These are phyloP conservation scores for Zootoca vivipara DNA, from an alignment of 2,113 vertebrate genomes.

Conservation along the genomic window DNA sequence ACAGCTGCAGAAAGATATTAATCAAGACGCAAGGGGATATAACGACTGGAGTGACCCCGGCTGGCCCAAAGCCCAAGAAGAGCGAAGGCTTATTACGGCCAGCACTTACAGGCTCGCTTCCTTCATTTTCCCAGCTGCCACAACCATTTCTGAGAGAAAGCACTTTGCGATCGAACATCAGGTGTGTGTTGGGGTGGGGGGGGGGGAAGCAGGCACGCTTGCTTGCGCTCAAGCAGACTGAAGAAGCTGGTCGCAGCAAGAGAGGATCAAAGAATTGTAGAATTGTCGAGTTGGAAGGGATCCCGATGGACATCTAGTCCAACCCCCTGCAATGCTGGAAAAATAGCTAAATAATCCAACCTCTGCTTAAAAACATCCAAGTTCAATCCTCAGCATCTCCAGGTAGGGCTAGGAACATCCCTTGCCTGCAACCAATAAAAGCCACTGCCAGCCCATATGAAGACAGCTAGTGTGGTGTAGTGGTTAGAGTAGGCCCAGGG, in stretches of 20 bases:
- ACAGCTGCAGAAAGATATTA: background rate
- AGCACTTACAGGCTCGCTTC: background rate
- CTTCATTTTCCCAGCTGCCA: conserved; percentile 1
- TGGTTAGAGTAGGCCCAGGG: too few species aligned
- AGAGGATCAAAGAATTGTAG: too few species aligned
- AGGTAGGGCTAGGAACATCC: too few species aligned
- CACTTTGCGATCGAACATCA: background rate
- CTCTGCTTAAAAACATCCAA: too few species aligned
- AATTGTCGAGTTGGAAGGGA: too few species aligned
- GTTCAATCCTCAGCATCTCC: too few species aligned
- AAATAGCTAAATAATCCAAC: background rate
- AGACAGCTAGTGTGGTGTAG: too few species aligned
- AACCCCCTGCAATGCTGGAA: too few species aligned
- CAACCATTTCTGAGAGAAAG: background rate
- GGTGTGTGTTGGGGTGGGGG: background rate
- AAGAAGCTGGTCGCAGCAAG: background rate
- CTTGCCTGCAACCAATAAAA: too few species aligned
- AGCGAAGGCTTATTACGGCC: background rate
- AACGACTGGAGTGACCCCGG: background rate
- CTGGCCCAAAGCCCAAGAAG: background rate
- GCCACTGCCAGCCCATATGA: too few species aligned
- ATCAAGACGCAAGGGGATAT: background rate
- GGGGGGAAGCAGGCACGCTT: background rate
- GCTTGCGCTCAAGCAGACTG: background rate
- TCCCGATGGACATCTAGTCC: too few species aligned